These are phyloP conservation scores for Leptodirus hochenwartii DNA, from an alignment of 2,888 invertebrate species.

Conservation along the genomic window DNA sequence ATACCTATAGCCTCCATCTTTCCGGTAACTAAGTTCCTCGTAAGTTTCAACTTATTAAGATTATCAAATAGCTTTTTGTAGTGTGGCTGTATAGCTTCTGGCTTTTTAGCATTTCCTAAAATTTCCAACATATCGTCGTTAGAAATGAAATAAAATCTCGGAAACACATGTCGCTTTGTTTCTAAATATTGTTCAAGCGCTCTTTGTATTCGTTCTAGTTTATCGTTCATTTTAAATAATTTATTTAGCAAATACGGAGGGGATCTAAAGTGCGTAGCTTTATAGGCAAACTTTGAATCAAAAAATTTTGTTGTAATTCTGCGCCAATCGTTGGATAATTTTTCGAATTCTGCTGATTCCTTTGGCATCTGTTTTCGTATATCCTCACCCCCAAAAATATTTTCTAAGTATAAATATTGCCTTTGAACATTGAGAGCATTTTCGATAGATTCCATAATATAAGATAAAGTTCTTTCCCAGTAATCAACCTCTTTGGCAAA, in stretches of 20 bases:
- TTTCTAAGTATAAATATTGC: constrained; percentile 75
- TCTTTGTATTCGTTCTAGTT: constrained; percentile 63
- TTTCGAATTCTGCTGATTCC: constrained; percentile 58
- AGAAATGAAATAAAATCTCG: constrained; percentile 67
- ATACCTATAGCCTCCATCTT: constrained; percentile 45
- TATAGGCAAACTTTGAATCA: constrained; percentile 35
- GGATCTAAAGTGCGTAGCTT: constrained; percentile 41
- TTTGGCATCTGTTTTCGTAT: constrained; percentile 66
- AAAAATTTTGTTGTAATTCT: constrained; percentile 39
- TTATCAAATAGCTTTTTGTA: constrained; percentile 81
- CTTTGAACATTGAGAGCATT: constrained; percentile 63
- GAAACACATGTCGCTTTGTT: constrained; percentile 75
- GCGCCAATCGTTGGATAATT: constrained; percentile 52
- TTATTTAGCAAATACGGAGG: constrained; percentile 44
- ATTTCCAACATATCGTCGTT: constrained; percentile 71
- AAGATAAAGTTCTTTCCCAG: constrained; percentile 72
- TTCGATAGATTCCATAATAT: constrained; percentile 67
- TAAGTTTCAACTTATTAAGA: constrained; percentile 51
- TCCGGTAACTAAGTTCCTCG: constrained; percentile 21
- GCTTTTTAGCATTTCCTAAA: constrained; percentile 69
- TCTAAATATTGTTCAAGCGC: constrained; percentile 75
- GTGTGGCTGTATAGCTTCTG: constrained; percentile 68
- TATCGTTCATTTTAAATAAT: constrained; percentile 52
- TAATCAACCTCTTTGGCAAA: constrained; percentile 68
- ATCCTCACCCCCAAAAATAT: constrained; percentile 75